Percentiles rank a stretch among this genome's conserved stretches.
Conservation (phyloP, 2,113 vertebrate genomes). For the Pontoporia blainvillei region DNA sequence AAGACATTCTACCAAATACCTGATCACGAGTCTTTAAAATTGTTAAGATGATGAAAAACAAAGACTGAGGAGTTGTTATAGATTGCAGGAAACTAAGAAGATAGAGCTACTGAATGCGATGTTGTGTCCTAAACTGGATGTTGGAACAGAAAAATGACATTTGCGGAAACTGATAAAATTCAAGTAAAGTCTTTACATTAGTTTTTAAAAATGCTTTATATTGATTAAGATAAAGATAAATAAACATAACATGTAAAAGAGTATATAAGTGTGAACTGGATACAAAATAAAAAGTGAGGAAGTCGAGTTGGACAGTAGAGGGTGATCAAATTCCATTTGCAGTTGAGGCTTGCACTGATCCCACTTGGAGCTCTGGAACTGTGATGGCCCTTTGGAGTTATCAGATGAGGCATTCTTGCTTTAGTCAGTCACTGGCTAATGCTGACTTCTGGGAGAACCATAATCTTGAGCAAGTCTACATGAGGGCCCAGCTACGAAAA, state of each 20-base stretch:
- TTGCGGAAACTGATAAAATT: not conserved
- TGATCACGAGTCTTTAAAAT: not conserved
- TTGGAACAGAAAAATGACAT: not conserved
- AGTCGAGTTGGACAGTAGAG: not conserved
- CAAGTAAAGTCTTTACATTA: not conserved
- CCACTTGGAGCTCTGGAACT: not conserved
- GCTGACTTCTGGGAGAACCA: fast-evolving
- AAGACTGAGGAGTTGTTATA: not conserved
- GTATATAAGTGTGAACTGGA: no score
- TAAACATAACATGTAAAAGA: not conserved
- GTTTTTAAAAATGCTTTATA: not conserved
- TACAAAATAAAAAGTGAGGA: not conserved
- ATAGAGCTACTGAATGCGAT: not conserved
- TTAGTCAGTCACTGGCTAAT: not conserved
- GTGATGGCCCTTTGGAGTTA: not conserved
- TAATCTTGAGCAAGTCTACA: not conserved
- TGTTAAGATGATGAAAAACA: not conserved
- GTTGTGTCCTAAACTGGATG: fast-evolving
- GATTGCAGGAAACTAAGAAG: not conserved
- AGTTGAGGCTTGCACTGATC: not conserved
- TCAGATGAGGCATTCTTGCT: not conserved
- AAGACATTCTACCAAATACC: not conserved
- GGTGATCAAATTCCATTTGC: not conserved
- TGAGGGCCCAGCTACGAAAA: not conserved
- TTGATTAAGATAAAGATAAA: not conserved